Conservation (phyloP, 1,140 invertebrate species). For the Zaprionus tsacasi region DNA sequence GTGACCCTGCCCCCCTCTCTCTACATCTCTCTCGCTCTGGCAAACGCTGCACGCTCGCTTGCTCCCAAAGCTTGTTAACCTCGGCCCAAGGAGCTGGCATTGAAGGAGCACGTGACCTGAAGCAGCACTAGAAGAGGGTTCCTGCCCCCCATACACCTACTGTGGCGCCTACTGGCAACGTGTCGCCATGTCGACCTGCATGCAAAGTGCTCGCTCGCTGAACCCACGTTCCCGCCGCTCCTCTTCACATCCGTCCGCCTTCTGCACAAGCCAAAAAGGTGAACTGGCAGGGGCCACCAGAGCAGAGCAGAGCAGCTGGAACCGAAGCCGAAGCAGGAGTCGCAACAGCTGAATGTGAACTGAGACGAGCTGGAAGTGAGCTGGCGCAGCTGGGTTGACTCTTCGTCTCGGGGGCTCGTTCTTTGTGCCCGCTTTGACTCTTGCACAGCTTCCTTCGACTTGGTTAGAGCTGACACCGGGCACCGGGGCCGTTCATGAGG, state of each 20-base stretch:
- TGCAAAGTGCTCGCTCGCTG: slow-evolving; percentile 42
- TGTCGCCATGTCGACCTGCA: slow-evolving; percentile 53
- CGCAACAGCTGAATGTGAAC: background rate
- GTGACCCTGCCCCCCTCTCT: background rate
- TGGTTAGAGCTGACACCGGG: slow-evolving; percentile 28
- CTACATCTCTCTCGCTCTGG: background rate
- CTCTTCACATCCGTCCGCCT: background rate
- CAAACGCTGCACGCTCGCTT: slow-evolving; percentile 54
- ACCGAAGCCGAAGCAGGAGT: slow-evolving; percentile 3
- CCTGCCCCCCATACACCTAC: background rate
- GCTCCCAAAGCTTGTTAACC: slow-evolving; percentile 69
- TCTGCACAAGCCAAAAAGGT: slow-evolving; percentile 40
- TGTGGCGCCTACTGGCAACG: slow-evolving; percentile 18
- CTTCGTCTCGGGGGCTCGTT: slow-evolving; percentile 35
- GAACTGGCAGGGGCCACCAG: slow-evolving; percentile 2
- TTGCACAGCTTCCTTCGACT: slow-evolving; percentile 19
- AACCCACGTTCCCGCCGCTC: too few relatives aligned
- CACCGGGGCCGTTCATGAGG: slow-evolving; percentile 16
- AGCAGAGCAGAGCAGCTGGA: slow-evolving; percentile 7
- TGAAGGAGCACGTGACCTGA: slow-evolving; percentile 61
- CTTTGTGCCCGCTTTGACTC: slow-evolving; percentile 15
- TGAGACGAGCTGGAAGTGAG: background rate
- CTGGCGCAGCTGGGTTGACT: background rate
- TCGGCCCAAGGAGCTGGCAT: slow-evolving; percentile 51
- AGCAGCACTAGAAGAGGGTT: slow-evolving; percentile 16